Evolutionary conservation across 2,113 vertebrate genomes (phyloP).

Genomic region (Sclerurus mexicanus): DNA sequence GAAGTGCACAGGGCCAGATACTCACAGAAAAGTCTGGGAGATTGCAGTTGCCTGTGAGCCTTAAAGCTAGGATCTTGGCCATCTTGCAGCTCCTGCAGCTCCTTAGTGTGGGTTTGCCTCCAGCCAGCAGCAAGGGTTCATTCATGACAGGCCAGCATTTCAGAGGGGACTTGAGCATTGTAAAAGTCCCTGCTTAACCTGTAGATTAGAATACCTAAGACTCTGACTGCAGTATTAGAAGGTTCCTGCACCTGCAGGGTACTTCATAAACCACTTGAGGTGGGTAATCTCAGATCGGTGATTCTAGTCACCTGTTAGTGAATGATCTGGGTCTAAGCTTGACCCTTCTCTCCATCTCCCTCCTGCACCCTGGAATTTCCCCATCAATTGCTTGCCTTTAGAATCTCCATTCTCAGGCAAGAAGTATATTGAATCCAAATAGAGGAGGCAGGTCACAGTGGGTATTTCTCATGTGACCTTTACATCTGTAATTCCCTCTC

Average conservation of each 20-base stretch:
- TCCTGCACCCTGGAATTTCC: not conserved
- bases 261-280: not conserved
- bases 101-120: fast-evolving
- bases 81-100: not conserved
- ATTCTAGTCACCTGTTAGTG: not conserved
- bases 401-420: not conserved
- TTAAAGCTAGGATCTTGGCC: not conserved
- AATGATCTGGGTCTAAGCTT: not conserved
- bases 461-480: not conserved
- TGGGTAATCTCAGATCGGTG: not conserved
- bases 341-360: not conserved
- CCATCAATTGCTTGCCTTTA: not conserved
- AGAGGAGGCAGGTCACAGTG: not conserved
- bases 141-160: not conserved
- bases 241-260: fast-evolving
- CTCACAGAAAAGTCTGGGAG: not conserved
- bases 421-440: not conserved
- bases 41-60: no score
- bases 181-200: not conserved
- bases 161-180: not conserved
- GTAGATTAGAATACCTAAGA: not conserved
- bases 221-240: no score
- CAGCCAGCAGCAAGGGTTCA: not conserved
- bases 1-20: not conserved
- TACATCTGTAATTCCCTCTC: not conserved